Evolutionary conservation across 2,888 invertebrate genomes (phyloP).

Genomic region (Lutraria lutraria): DNA sequence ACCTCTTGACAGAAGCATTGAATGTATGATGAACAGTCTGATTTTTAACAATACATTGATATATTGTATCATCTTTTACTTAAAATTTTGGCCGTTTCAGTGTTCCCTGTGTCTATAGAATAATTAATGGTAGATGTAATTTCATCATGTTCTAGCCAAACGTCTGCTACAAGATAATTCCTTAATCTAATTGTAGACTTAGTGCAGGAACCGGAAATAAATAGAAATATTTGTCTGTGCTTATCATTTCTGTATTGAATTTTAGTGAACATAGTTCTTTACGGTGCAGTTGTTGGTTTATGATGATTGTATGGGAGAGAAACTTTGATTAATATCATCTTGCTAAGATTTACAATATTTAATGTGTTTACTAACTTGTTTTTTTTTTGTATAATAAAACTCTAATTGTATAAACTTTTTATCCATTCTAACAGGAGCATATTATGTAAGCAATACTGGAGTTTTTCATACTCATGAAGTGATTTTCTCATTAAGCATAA

Average conservation of each 20-base stretch:
- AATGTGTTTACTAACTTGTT: background rate
- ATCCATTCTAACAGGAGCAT: background rate
- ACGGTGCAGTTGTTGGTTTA: background rate
- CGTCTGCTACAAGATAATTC: constrained; percentile 10
- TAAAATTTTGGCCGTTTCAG: background rate
- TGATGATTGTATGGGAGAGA: background rate
- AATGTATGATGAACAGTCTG: constrained; percentile 23
- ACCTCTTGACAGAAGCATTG: constrained; percentile 30
- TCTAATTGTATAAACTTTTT: background rate
- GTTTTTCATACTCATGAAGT: no score
- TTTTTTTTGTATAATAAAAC: background rate
- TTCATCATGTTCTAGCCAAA: constrained; percentile 21
- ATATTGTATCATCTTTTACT: constrained; percentile 21
- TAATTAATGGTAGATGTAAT: background rate
- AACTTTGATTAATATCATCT: background rate
- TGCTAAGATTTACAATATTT: background rate
- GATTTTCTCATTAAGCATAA: no score
- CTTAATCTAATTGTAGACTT: constrained; percentile 29
- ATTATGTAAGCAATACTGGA: background rate
- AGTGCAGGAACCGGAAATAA: background rate
- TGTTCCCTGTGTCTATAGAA: background rate
- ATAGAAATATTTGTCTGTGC: background rate
- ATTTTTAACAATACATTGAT: constrained; percentile 28
- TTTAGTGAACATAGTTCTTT: background rate
- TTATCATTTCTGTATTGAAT: background rate